phyloP scores from a whole-genome alignment of 2,888 invertebrate species.

The Dendrolimus pini region DNA sequence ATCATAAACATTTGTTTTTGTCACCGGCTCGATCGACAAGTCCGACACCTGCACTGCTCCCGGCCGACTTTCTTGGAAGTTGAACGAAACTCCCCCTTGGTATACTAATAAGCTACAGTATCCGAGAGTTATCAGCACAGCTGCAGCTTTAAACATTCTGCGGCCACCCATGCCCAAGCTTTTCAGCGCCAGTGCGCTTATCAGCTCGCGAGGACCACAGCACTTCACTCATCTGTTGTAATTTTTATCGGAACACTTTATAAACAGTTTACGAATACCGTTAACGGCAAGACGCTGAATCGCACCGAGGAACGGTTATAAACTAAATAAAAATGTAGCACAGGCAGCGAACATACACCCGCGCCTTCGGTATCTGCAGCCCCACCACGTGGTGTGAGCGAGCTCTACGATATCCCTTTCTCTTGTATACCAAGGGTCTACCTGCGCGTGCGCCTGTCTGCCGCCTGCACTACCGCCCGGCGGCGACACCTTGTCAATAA shows the following conservation, averaged over 20 bases:
- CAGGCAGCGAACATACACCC: constrained; percentile 64
- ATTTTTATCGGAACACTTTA: constrained; percentile 53
- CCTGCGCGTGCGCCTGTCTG: constrained; percentile 68
- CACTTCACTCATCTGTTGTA: constrained; percentile 68
- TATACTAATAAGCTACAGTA: constrained; percentile 79
- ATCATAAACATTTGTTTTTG: constrained; percentile 53
- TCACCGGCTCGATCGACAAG: constrained; percentile 70
- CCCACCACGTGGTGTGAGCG: constrained; percentile 65
- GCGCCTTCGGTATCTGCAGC: constrained; percentile 36
- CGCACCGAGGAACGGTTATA: constrained; percentile 59
- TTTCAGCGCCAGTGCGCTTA: constrained; percentile 57
- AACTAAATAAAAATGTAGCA: constrained; percentile 77
- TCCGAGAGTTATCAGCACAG: constrained; percentile 71
- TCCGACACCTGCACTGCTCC: constrained; percentile 61
- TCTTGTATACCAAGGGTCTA: constrained; percentile 42
- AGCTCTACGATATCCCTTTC: constrained; percentile 29
- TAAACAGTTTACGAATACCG: constrained; percentile 33
- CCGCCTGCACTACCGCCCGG: constrained; percentile 50
- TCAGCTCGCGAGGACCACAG: constrained; percentile 41
- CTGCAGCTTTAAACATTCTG: constrained; percentile 67
- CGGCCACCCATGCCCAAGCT: constrained; percentile 64
- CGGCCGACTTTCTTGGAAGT: constrained; percentile 66
- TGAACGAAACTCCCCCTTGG: constrained; percentile 72
- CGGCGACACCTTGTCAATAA: constrained; percentile 69
- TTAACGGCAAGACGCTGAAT: constrained; percentile 28